These are phyloP conservation scores for Iphiclides podalirius DNA, from an alignment of 2,888 invertebrate species.

Conservation along the genomic window DNA sequence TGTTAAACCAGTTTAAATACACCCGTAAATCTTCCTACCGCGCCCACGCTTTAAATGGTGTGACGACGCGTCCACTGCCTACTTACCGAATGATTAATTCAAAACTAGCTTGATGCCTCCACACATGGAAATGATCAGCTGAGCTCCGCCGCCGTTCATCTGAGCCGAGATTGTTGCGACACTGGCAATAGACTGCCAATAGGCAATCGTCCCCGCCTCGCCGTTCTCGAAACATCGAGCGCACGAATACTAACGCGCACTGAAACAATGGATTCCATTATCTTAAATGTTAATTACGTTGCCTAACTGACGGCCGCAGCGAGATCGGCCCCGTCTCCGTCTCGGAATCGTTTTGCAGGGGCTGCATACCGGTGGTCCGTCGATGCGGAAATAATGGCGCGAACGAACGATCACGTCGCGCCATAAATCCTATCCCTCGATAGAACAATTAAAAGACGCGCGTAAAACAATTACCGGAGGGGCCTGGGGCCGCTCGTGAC, in stretches of 20 bases:
- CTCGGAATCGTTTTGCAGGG: conserved; percentile 59
- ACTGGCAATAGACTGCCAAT: conserved; percentile 12
- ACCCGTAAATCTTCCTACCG: conserved; percentile 71
- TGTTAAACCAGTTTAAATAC: conserved; percentile 76
- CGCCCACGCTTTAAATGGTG: conserved; percentile 60
- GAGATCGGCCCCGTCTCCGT: conserved; percentile 40
- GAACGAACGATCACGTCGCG: conserved; percentile 76
- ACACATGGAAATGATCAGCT: conserved; percentile 4
- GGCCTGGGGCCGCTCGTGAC: conserved; percentile 69
- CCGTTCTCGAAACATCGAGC: conserved; percentile 15
- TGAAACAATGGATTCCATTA: conserved; percentile 38
- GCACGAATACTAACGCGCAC: conserved; percentile 23
- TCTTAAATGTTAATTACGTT: conserved; percentile 42
- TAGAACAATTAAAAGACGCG: conserved; percentile 80
- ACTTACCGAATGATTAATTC: conserved; percentile 21
- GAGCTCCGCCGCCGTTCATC: too few species aligned
- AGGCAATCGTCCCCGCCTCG: conserved; percentile 5
- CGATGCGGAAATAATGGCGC: conserved; percentile 72
- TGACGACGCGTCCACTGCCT: conserved; percentile 47
- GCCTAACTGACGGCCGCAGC: conserved; percentile 47
- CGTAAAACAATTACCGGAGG: conserved; percentile 78
- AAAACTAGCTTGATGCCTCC: conserved; percentile 10
- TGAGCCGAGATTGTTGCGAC: conserved; percentile 5
- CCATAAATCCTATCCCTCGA: conserved; percentile 73
- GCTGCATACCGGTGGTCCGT: conserved; percentile 65